Percentiles rank a stretch among this genome's conserved stretches.
These are phyloP conservation scores for Polydrusus cervinus DNA, from an alignment of 2,888 invertebrate species.

Conservation along the genomic window DNA sequence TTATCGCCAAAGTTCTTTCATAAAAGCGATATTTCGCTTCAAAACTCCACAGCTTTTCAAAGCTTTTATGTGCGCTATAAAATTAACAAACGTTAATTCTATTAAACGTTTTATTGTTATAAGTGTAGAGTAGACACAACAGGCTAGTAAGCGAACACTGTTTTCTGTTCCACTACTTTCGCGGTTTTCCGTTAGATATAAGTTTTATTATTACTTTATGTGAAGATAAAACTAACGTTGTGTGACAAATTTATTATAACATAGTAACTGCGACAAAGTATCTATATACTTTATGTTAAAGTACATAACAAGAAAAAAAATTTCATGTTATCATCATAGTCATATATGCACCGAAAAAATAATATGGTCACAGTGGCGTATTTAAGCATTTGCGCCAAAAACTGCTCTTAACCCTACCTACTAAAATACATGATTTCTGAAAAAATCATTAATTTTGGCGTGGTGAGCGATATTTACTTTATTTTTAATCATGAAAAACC, in stretches of 20 bases:
- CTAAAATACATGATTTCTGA: no score
- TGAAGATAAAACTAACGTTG: neutral
- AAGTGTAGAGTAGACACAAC: slow-evolving; percentile 19
- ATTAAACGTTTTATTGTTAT: slow-evolving; percentile 16
- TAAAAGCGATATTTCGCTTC: neutral
- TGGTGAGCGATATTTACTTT: no score
- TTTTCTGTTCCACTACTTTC: slow-evolving; percentile 7
- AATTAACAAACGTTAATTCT: slow-evolving; percentile 19
- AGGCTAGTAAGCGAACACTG: neutral
- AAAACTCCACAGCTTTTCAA: slow-evolving; percentile 5
- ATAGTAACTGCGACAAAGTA: neutral
- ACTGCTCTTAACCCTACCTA: no score
- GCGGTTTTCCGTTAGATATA: neutral
- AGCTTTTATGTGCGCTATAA: slow-evolving; percentile 17
- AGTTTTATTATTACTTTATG: neutral
- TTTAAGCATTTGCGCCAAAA: no score
- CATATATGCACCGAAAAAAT: no score
- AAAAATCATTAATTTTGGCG: no score
- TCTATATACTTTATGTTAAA: no score
- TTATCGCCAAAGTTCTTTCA: slow-evolving; percentile 23
- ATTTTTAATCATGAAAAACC: no score
- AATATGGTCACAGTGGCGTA: no score
- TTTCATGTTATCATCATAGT: no score
- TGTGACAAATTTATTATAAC: neutral
- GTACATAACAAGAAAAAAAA: no score